Conservation (phyloP, 2,797 vertebrate species). For the Scolopax bukidnonensis region DNA sequence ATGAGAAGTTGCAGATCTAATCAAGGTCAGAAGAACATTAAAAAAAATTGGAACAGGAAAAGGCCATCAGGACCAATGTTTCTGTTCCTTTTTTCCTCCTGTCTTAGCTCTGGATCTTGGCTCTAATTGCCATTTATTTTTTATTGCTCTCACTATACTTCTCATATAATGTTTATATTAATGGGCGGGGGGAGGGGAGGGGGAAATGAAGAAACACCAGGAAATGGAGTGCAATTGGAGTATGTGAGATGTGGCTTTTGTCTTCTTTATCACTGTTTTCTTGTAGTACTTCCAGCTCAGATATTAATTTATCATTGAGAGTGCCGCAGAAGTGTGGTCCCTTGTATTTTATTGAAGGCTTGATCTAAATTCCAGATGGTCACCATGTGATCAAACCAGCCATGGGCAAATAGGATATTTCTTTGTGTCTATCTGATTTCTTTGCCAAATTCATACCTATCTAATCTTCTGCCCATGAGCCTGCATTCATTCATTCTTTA, state of each 20-base stretch:
- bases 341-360: slow-evolving; percentile 24
- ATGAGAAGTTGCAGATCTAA: slow-evolving; percentile 66
- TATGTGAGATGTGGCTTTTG: slow-evolving; percentile 63
- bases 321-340: slow-evolving; percentile 49
- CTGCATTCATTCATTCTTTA: slow-evolving; percentile 40
- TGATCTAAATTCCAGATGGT: slow-evolving; percentile 57
- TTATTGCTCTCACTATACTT: slow-evolving; percentile 55
- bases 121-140: slow-evolving; percentile 61
- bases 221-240: slow-evolving; percentile 62
- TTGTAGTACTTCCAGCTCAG: slow-evolving; percentile 55
- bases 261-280: slow-evolving; percentile 63
- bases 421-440: slow-evolving; percentile 43
- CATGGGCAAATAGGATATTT: slow-evolving; percentile 67
- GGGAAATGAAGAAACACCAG: slow-evolving; percentile 53
- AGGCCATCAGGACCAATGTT: slow-evolving; percentile 67
- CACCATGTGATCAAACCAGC: slow-evolving; percentile 45
- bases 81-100: slow-evolving; percentile 60
- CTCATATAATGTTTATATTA: slow-evolving; percentile 55
- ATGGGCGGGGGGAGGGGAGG: slow-evolving; percentile 7
- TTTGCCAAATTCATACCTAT: slow-evolving; percentile 66
- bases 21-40: slow-evolving; percentile 67
- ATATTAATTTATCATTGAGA: slow-evolving; percentile 63
- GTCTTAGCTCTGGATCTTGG: slow-evolving; percentile 56
- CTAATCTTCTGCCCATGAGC: slow-evolving; percentile 54
- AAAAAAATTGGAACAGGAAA: slow-evolving; percentile 71